Evolutionary conservation across 2,797 vertebrate genomes (phyloP).

Genomic region (Myotis daubentonii): DNA sequence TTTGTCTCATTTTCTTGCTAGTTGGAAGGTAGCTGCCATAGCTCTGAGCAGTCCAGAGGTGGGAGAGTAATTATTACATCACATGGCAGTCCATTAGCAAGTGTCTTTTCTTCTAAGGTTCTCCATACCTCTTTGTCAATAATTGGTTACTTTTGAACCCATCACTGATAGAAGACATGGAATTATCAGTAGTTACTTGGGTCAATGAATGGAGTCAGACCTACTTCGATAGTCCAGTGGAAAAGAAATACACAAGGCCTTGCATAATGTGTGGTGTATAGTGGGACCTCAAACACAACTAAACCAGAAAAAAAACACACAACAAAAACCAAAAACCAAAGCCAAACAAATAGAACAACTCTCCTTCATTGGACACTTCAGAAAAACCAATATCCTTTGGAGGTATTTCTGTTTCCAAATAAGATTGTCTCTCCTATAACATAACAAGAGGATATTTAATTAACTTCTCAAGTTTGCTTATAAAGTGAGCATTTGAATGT

Average conservation of each 20-base stretch:
- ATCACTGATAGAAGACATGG: neutral
- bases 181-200: slow-evolving; percentile 2
- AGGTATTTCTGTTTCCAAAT: slow-evolving; percentile 2
- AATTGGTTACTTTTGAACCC: neutral
- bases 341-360: neutral
- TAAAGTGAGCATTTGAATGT: slow-evolving; percentile 12
- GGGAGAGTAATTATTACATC: neutral
- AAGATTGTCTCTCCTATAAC: neutral
- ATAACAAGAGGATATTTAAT: neutral
- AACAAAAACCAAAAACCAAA: neutral
- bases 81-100: neutral
- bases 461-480: slow-evolving; percentile 54
- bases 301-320: neutral
- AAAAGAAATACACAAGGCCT: neutral
- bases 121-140: neutral
- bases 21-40: neutral
- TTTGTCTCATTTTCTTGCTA: neutral
- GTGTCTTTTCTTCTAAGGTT: neutral
- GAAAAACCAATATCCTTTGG: neutral
- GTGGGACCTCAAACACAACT: neutral
- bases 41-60: neutral
- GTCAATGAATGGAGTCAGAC: neutral
- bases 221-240: neutral
- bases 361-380: neutral
- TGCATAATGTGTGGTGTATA: neutral